Percentiles rank a stretch among this genome's conserved stretches.
Evolutionary conservation across 1,140 invertebrate species (phyloP).

Genomic region (Rhynchophorus ferrugineus): DNA sequence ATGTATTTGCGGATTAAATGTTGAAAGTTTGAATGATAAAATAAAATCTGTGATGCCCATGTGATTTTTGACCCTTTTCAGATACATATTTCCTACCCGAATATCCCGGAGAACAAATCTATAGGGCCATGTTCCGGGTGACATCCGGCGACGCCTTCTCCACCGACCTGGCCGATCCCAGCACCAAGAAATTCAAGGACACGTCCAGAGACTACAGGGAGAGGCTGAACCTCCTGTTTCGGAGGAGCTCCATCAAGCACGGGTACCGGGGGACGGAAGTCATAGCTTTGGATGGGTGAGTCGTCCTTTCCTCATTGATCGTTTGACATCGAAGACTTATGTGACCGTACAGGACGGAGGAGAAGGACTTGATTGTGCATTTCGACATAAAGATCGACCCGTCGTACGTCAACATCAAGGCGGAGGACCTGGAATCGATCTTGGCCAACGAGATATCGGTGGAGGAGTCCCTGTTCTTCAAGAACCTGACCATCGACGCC

Average conservation of each 20-base stretch:
- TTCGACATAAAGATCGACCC: conserved; percentile 66
- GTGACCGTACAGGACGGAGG: conserved; percentile 46
- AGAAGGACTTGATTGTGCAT: conserved; percentile 59
- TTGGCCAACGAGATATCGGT: conserved; percentile 49
- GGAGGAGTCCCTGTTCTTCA: conserved; percentile 47
- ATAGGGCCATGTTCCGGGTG: conserved; percentile 68
- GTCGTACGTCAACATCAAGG: conserved; percentile 45
- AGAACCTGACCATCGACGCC: conserved; percentile 57
- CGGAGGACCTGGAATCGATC: conserved; percentile 45
- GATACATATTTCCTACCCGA: conserved; percentile 74
- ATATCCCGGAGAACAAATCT: conserved; percentile 66
- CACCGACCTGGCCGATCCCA: conserved; percentile 57
- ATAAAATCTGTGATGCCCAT: too few relatives aligned
- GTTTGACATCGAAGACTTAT: not conserved
- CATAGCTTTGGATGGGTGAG: conserved; percentile 72
- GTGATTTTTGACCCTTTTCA: too few relatives aligned
- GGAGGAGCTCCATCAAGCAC: conserved; percentile 58
- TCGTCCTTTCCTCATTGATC: not conserved
- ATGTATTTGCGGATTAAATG: too few relatives aligned
- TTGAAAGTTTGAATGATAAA: too few relatives aligned
- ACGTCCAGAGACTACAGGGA: conserved; percentile 66
- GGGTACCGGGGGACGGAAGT: conserved; percentile 63
- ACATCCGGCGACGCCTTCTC: conserved; percentile 56
- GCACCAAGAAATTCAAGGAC: conserved; percentile 55
- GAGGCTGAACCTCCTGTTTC: conserved; percentile 65